Base-by-base conservation (phyloP, 2,888 invertebrate species). In the Halictus quadricinctus region DNA sequence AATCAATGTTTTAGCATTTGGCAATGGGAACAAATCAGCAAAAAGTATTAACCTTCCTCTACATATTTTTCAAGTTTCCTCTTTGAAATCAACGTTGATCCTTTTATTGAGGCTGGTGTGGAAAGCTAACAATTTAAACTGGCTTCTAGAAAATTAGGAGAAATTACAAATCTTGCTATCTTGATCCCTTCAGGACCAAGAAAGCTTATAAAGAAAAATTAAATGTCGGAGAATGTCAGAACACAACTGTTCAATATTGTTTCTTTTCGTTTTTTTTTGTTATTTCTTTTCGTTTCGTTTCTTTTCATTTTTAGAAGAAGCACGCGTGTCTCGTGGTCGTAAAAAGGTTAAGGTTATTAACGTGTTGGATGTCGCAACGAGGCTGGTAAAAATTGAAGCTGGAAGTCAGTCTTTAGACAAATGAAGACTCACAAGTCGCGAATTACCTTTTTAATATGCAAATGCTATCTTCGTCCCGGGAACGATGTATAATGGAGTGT, bases 271-370 rank as follows among this genome's bases (percentile, higher is more conserved):
- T 54, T 54, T 29, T n/a, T n/a, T n/a, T n/a, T n/a, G 15, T 50
- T 0, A 18, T 50, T 50, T 50, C 7, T 50, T 54, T 54, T 54
- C 8, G 21, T 21, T 8, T 54, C 21, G 29, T 29, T 29, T 29
- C 29, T 29, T 29, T 36, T 10, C 54, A 2, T n/a, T 54, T 21
- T 21, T 2, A 10, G 3, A 3, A n/a, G 21, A n/a, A 54, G 21
- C 54, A 2, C 54, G 21, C 54, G 2, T n/a, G n/a, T 54, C 54
- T n/a, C 54, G n/a, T 54, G 54, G 54, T 54, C 54, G 54, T 54
- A 54, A 54, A 54, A 54, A 54, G 54, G 54, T 54, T 54, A 54
- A 54, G 54, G 54, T 54, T n/a, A 54, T 54, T 54, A 54, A 54
- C 54, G 54, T 10, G 21, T 54, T 54, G 54, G n/a, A 54, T 54